Base-by-base conservation (phyloP, 2,888 invertebrate species). In the Hesperia comma region DNA sequence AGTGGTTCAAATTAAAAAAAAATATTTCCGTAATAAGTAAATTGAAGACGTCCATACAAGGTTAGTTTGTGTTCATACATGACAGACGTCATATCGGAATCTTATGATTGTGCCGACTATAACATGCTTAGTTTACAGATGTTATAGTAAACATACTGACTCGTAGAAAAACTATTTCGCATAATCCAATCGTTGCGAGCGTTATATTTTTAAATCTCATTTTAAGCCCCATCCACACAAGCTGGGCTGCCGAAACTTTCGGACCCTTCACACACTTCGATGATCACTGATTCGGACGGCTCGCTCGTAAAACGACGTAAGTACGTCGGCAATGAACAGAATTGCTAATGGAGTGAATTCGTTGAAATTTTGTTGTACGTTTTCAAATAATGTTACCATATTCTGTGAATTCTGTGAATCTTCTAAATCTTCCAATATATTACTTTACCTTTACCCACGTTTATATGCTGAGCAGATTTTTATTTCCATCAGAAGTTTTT, bases 251-350 rank as follows among this genome's bases (percentile, higher is more conserved):
- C 86, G 82, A 88, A 87, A 87, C 80, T 88, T 89, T 88, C 84
- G 81, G 85, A 78, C 88, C 88, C 87, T 86, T 91, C 80, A 86
- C 82, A 90, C 89, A 90, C 91, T 86, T 87, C 88, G 82, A 73
- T 90, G 90, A 76, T 74, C 85, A 86, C 86, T 87, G 82, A 91
- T 91, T 85, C 88, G 88, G 73, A 63, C 49, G 61, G 70, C 80
- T 79, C 72, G 69, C 70, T 71, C 71, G 71, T 55, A 77, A 85
- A 90, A 86, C 74, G 85, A 69, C 80, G 79, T 85, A 91, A 83
- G 79, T 81, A 41, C 41, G 26, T 62, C 43, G 26, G 17, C 62
- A 63, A 67, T 61, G 60, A 61, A 67, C 64, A 67, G 51, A 53
- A 63, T 14, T 32, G 43, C 55, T 60, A 61, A 67, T 64, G 51